Conservation (phyloP, 2,888 invertebrate species). For the Thumatha senex region DNA sequence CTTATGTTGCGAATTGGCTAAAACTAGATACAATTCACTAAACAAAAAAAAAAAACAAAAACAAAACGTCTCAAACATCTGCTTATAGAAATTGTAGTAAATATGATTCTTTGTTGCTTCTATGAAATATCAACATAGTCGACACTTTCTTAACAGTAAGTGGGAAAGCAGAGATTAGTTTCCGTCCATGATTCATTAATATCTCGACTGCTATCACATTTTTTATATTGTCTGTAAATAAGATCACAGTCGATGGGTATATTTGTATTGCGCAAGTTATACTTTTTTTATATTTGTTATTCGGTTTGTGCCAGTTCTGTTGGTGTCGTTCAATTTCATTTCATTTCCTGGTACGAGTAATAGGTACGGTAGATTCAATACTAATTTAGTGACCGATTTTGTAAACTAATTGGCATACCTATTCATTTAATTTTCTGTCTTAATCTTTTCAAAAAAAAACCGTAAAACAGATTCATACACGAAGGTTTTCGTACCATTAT, state of each 20-base stretch:
- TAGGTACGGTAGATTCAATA: too few relatives aligned
- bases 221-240: constrained; percentile 29
- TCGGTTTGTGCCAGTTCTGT: constrained; percentile 36
- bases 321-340: constrained; percentile 30
- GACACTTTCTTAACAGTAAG: constrained; percentile 33
- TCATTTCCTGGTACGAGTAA: constrained; percentile 31
- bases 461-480: too few relatives aligned
- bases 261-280: constrained; percentile 40
- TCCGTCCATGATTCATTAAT: constrained; percentile 58
- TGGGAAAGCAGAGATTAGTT: constrained; percentile 45
- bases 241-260: constrained; percentile 15
- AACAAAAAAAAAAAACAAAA: too few relatives aligned
- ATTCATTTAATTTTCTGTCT: too few relatives aligned
- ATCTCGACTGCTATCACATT: constrained; percentile 36
- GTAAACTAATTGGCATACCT: too few relatives aligned
- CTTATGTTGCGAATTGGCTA: too few relatives aligned
- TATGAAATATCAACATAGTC: not conserved
- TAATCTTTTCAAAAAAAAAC: too few relatives aligned
- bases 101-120: not conserved
- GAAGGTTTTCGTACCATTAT: too few relatives aligned
- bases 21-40: too few relatives aligned
- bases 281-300: constrained; percentile 33
- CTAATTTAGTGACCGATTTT: too few relatives aligned
- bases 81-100: too few relatives aligned
- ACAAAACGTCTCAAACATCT: too few relatives aligned